Evolutionary conservation across 2,797 vertebrate species (phyloP).

Genomic region (Eutrigla gurnardus): DNA sequence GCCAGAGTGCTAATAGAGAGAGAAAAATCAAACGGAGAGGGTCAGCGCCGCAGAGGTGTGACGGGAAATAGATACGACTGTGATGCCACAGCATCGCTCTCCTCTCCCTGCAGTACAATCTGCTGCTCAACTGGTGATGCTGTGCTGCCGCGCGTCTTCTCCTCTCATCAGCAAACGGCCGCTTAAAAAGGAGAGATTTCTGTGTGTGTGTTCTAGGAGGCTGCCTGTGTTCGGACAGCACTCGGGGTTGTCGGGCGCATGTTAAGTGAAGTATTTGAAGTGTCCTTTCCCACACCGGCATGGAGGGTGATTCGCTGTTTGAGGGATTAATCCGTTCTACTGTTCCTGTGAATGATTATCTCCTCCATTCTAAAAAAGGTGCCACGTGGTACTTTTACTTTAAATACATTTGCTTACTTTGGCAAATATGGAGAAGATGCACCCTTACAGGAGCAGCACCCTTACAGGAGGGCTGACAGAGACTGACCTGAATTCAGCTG

Average conservation of each 20-base stretch:
- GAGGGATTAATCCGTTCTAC: slow-evolving; percentile 6
- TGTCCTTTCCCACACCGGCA: not conserved
- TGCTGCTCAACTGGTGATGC: slow-evolving; percentile 28
- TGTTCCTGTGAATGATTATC: slow-evolving; percentile 17
- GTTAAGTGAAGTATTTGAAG: slow-evolving; percentile 17
- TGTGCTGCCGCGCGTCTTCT: slow-evolving; percentile 1
- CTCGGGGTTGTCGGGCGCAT: slow-evolving; percentile 10
- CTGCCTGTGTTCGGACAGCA: slow-evolving; percentile 6
- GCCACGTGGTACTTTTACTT: not conserved
- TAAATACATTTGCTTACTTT: not conserved
- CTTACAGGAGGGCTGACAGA: too few relatives aligned
- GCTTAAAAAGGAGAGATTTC: not conserved
- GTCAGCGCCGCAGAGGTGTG: slow-evolving; percentile 50
- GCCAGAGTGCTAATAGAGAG: slow-evolving; percentile 47
- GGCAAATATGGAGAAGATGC: too few relatives aligned
- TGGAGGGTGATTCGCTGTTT: slow-evolving; percentile 8
- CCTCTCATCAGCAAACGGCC: slow-evolving; percentile 1
- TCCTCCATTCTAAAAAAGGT: not conserved
- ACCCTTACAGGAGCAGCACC: too few relatives aligned
- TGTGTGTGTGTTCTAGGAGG: not conserved
- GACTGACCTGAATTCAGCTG: not conserved
- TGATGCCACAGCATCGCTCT: slow-evolving; percentile 23
- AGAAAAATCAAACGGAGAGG: slow-evolving; percentile 62
- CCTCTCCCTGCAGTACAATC: slow-evolving; percentile 15
- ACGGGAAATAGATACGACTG: slow-evolving; percentile 60